Evolutionary conservation across 2,113 vertebrate genomes (phyloP).

Genomic region (Machaerirhynchus nigripectus): DNA sequence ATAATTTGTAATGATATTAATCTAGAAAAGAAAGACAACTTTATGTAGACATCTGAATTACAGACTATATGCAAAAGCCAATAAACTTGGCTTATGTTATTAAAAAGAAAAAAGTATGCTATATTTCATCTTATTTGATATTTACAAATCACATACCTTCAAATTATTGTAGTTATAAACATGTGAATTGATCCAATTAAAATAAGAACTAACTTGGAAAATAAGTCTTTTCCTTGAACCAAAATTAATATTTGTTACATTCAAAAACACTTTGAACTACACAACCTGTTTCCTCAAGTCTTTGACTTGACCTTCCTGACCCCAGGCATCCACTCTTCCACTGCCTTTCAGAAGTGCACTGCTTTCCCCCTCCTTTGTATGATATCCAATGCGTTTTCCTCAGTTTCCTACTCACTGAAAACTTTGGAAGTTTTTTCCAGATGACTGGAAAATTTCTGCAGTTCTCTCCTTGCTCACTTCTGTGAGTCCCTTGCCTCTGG

Average conservation of each 20-base stretch:
- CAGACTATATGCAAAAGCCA: neutral
- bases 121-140: neutral
- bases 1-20: constrained; percentile 4
- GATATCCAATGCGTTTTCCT: neutral
- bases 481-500: neutral
- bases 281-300: neutral
- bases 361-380: neutral
- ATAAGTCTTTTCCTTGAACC: neutral
- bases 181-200: neutral
- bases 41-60: neutral
- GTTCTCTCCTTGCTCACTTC: neutral
- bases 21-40: constrained; percentile 27
- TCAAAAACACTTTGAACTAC: neutral
- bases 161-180: neutral
- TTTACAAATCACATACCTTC: constrained; percentile 12
- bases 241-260: constrained; percentile 21
- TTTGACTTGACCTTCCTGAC: neutral
- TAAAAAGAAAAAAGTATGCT: neutral
- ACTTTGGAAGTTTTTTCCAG: neutral
- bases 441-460: neutral
- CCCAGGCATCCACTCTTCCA: neutral
- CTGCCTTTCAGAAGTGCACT: neutral
- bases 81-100: neutral
- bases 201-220: neutral
- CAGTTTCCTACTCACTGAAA: neutral